Evolutionary conservation across 2,888 invertebrate genomes (phyloP).

Genomic region (Macrosiphum euphorbiae): DNA sequence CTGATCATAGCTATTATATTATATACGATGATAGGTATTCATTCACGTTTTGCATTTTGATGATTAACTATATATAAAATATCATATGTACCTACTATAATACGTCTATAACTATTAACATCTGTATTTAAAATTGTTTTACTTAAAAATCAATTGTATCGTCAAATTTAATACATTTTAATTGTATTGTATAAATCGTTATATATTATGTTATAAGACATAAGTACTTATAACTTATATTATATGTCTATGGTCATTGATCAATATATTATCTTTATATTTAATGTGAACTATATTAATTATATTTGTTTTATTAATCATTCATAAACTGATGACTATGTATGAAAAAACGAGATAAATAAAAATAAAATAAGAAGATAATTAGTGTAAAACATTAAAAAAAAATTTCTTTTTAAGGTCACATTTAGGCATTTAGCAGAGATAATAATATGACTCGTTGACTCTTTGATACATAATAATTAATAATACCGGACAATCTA

Average conservation of each 20-base stretch:
- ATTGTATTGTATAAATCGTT: neutral
- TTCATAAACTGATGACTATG: neutral
- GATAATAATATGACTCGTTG: neutral
- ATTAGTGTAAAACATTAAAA: neutral
- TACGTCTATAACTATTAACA: neutral
- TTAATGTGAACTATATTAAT: no score
- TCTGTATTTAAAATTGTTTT: neutral
- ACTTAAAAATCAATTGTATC: neutral
- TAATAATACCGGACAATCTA: no score
- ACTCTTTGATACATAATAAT: neutral
- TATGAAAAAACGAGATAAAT: neutral
- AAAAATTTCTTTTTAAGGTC: neutral
- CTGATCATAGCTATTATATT: neutral
- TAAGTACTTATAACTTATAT: no score
- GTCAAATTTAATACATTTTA: no score
- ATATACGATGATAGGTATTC: neutral
- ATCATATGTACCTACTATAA: no score
- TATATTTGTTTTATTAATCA: neutral
- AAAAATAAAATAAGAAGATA: neutral
- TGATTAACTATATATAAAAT: neutral
- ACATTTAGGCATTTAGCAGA: neutral
- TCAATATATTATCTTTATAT: no score
- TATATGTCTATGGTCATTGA: no score
- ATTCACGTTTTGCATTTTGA: neutral
- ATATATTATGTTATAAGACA: no score